Conservation (phyloP, 1,140 invertebrate species). For the Temnothorax longispinosus region DNA sequence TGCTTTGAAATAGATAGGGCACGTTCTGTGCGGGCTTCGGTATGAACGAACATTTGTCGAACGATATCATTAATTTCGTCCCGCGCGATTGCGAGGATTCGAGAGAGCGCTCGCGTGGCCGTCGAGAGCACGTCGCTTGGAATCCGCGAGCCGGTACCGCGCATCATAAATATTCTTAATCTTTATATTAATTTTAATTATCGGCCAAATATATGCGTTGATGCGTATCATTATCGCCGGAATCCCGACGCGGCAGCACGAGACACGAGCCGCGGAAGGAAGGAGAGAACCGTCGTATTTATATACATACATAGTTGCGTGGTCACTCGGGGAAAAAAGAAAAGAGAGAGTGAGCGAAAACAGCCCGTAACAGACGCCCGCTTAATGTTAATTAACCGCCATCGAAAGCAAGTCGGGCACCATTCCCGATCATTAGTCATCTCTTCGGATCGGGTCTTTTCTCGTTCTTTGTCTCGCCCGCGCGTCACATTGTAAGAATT, state of each 20-base stretch:
- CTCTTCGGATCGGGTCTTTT: background rate
- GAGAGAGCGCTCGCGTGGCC: background rate
- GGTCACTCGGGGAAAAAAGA: background rate
- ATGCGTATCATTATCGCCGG: background rate
- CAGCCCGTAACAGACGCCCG: conserved; percentile 41
- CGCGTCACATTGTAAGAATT: background rate
- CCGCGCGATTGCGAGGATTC: background rate
- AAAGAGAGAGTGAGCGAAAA: background rate
- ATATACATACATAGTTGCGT: background rate
- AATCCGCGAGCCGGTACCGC: background rate
- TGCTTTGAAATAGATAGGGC: background rate
- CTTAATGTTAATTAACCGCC: conserved; percentile 67
- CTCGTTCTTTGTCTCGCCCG: conserved; percentile 9
- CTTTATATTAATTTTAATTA: conserved; percentile 55
- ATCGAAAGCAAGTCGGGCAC: conserved; percentile 56
- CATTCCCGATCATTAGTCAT: conserved; percentile 50
- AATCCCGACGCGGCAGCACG: background rate
- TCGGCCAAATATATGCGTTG: background rate
- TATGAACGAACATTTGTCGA: background rate
- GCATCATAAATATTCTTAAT: conserved; percentile 33
- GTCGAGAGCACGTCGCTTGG: background rate
- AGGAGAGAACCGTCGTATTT: background rate
- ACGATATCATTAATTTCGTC: background rate
- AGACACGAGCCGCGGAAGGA: background rate
- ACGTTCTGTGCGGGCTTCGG: background rate